Evolutionary conservation across 2,888 invertebrate genomes (phyloP), one percentile per base, ranked within the genome.

Genomic region (Tipula lateralis): DNA sequence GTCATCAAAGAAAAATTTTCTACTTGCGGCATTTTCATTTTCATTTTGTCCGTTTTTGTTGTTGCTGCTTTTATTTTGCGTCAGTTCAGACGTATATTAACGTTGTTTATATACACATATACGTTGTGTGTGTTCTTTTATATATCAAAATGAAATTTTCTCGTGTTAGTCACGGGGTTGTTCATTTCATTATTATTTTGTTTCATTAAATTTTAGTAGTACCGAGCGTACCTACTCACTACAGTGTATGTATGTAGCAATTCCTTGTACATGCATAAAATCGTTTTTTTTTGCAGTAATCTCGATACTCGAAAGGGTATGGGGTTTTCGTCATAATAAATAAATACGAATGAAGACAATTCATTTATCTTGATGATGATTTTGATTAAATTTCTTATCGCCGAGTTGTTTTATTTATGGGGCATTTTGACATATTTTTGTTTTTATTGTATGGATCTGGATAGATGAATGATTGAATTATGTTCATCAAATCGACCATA

Each of bases 391-490:
- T 66, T 66, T 66, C 44, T 50, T n/a, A 50, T 50, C 44, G 0
- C 1, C 66, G 66, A 66, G 9, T 5, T 5, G 4, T 66, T 24
- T 66, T 66, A 66, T 66, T 66, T 66, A 66, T 66, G 19, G 66
- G 66, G 24, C 66, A 24, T 6, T 66, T 66, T 66, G 24, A 66
- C 66, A 66, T 66, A 66, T 66, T 66, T 66, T 66, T 66, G 16
- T 66, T 66, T 24, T 66, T 66, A 12, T 66, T 66, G 9, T 66
- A 66, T 66, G 12, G 2, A 66, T 66, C 24, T 66, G 24, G 66
- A 66, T 66, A 66, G 24, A 66, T 24, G 66, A 66, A 66, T 66
- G 66, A 66, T 66, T 66, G 66, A 66, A 66, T 66, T 66, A 66
- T 66, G 66, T 19, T 19, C 66, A 66, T 66, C 66, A 66, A 24